These are phyloP conservation scores for Euura lappo DNA, from an alignment of 1,140 invertebrate genomes.

Conservation along the genomic window DNA sequence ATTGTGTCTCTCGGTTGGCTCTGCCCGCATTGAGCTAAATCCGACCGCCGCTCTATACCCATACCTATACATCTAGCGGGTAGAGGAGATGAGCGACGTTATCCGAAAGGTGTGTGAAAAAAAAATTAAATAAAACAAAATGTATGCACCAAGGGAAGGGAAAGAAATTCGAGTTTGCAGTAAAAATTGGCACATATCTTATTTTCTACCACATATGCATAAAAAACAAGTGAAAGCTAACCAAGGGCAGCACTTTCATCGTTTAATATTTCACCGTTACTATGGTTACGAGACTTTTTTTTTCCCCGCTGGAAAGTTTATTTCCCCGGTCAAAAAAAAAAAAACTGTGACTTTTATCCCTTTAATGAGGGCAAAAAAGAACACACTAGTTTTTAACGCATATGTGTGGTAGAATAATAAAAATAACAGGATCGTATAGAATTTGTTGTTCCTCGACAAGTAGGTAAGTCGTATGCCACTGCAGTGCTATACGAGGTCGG, in stretches of 20 bases:
- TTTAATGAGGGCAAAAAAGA: too few species aligned
- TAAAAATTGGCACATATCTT: too few species aligned
- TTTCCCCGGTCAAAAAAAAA: too few species aligned
- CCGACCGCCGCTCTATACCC: neutral
- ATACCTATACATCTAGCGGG: too few species aligned
- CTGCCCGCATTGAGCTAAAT: conserved; percentile 4
- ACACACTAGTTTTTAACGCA: neutral
- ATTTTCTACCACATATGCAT: too few species aligned
- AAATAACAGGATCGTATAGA: too few species aligned
- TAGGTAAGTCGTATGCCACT: too few species aligned
- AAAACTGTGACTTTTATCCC: too few species aligned
- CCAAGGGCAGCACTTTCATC: neutral
- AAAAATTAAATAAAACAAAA: neutral
- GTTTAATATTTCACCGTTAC: neutral
- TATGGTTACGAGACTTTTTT: too few species aligned
- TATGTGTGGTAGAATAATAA: neutral
- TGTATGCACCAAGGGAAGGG: neutral
- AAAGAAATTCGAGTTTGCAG: neutral
- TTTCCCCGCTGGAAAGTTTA: too few species aligned
- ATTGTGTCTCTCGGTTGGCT: neutral
- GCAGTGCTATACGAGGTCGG: neutral
- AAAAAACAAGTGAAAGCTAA: too few species aligned
- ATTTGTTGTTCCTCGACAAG: too few species aligned
- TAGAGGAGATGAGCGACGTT: neutral
- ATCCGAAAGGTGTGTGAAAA: neutral